Base-by-base conservation (phyloP, 2,797 vertebrate genomes). In the Aulostomus chinensis region DNA sequence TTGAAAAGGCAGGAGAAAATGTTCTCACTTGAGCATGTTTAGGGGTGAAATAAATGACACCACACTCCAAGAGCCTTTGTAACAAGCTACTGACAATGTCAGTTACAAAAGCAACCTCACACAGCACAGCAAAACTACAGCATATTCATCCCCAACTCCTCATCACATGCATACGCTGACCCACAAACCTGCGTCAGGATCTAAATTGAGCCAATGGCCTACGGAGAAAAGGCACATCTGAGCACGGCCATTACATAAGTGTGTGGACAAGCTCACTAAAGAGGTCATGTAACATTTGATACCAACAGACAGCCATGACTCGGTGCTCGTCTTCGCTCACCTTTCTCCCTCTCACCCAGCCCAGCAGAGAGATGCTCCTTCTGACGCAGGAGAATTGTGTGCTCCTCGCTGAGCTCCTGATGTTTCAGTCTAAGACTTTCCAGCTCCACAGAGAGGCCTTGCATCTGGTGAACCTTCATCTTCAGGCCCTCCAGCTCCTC, bases 401-500 rank as follows among this genome's bases (percentile, higher is more conserved):
- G 87, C 68, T 95, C 93, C 67, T 90, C 93, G 0, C 77, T 78
- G 2, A 93, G 90, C 58, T 90, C 89, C 62, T 91, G 92, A 48
- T 96, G 86, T 68, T 92, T 93, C 35, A 56, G 62, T 25, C 79
- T 65, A 33, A 94, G 79, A 14, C 38, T 71, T 46, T 98, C 94
- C 76, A 99, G 78, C 78, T 96, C 92, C 1, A 79, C 24, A 0
- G 79, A 73, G 4, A 97, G 89, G 15, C 52, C 76, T 51, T 86
- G 86, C 54, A 93, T 91, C 0, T 88, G 90, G 1, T 78, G 91
- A 46, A 96, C 80, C 58, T 91, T 92, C 30, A 64, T 68, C 14
- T 81, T 81, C 34, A 94, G 80, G 12, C 50, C 87, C 66, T 98
- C 95, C 77, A 99, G 81, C 68, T 97, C 93, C 34, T 91, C 71